Percentiles rank a stretch among this genome's conserved stretches.
Conservation (phyloP, 1,140 invertebrate species). For the Megathymus violae region DNA sequence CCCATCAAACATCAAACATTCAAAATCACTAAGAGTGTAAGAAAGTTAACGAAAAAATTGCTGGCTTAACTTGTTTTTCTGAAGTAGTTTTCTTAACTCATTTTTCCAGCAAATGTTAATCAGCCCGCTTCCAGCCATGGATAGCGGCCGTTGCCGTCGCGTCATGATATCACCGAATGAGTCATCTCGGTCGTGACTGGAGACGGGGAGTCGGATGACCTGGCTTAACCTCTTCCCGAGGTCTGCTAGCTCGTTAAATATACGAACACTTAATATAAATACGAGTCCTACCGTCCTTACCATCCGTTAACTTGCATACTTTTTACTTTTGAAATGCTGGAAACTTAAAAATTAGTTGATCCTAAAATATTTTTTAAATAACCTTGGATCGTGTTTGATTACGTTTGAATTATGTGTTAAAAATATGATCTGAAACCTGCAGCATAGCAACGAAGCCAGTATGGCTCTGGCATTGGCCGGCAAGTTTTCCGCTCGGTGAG, state of each 20-base stretch:
- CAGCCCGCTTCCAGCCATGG: constrained; percentile 40
- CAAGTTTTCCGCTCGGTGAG: constrained; percentile 25
- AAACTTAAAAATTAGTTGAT: not conserved
- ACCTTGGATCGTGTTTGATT: too few relatives aligned
- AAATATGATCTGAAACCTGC: not conserved
- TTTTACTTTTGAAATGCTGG: not conserved
- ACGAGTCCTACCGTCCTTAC: not conserved
- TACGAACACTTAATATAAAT: constrained; percentile 17
- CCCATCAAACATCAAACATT: too few relatives aligned
- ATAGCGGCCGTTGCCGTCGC: constrained; percentile 46
- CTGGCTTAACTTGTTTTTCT: too few relatives aligned
- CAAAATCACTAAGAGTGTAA: too few relatives aligned
- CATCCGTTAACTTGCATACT: not conserved
- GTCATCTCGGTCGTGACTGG: constrained; percentile 59
- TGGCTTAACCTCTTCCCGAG: constrained; percentile 51
- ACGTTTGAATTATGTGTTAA: too few relatives aligned
- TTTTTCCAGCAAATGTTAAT: constrained; percentile 34
- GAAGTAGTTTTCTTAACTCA: constrained; percentile 27
- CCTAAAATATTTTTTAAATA: too few relatives aligned
- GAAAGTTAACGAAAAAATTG: too few relatives aligned
- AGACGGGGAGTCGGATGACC: constrained; percentile 52
- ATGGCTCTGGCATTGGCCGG: constrained; percentile 7
- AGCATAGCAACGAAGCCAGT: constrained; percentile 18
- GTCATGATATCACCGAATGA: constrained; percentile 69
- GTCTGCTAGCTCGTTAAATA: constrained; percentile 29